Percentiles rank a stretch among this genome's conserved stretches.
These are phyloP conservation scores for Desoria tigrina DNA, from an alignment of 2,888 invertebrate genomes.

Conservation along the genomic window DNA sequence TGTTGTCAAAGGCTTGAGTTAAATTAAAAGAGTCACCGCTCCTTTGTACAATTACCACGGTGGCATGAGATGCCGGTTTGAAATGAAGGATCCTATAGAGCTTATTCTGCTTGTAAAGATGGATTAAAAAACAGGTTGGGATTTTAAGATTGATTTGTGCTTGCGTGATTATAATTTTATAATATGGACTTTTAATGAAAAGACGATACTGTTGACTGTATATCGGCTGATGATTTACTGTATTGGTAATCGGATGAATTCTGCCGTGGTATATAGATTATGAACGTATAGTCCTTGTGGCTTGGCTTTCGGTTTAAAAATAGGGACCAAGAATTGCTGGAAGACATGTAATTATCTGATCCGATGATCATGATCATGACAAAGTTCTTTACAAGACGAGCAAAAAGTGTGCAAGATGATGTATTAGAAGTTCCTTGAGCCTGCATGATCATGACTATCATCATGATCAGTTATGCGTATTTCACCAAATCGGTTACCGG, in stretches of 20 bases:
- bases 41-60: slow-evolving; percentile 19
- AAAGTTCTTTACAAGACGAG: neutral
- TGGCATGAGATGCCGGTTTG: too few relatives aligned
- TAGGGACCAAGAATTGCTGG: neutral
- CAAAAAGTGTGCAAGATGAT: neutral
- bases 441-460: neutral
- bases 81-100: too few relatives aligned
- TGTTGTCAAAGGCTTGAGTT: slow-evolving; percentile 3
- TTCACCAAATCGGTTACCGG: slow-evolving; percentile 20
- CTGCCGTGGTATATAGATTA: neutral
- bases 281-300: neutral
- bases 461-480: slow-evolving; percentile 41
- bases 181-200: too few relatives aligned
- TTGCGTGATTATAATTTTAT: too few relatives aligned
- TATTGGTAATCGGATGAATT: neutral
- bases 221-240: slow-evolving; percentile 12
- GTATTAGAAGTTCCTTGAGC: neutral
- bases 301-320: neutral
- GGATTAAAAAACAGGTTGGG: too few relatives aligned
- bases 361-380: neutral
- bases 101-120: too few relatives aligned
- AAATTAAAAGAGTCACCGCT: slow-evolving; percentile 5
- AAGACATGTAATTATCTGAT: slow-evolving; percentile 2
- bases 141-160: too few relatives aligned
- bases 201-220: too few relatives aligned